phyloP scores from a whole-genome alignment of 1,140 invertebrate species.

The Drosophila oshimai region DNA sequence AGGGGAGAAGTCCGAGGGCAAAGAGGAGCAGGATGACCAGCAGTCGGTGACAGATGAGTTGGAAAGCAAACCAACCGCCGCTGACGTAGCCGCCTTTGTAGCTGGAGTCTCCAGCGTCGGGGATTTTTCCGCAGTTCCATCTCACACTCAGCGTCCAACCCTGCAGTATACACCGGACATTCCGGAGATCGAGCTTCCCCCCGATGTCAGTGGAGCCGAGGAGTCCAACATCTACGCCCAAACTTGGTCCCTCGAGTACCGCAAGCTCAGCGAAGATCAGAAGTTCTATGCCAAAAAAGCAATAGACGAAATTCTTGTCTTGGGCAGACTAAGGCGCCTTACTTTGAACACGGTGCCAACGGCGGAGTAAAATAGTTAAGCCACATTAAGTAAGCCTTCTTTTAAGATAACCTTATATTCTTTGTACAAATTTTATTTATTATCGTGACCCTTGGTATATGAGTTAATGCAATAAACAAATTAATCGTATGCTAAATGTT shows the following conservation, averaged over 20 bases:
- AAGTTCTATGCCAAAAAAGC: constrained; percentile 64
- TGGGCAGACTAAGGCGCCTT: constrained; percentile 55
- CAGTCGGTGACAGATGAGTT: constrained; percentile 24
- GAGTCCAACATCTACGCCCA: constrained; percentile 58
- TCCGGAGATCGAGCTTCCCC: constrained; percentile 16
- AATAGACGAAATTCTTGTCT: constrained; percentile 66
- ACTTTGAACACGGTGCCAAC: constrained; percentile 57
- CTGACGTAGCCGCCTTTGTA: constrained; percentile 31
- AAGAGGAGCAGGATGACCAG: constrained; percentile 24
- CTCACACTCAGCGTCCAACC: neutral
- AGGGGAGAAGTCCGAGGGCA: constrained; percentile 10
- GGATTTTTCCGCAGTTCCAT: neutral
- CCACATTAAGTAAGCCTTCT: neutral
- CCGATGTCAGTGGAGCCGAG: constrained; percentile 31
- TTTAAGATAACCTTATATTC: neutral
- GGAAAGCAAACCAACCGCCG: constrained; percentile 37
- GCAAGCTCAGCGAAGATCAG: constrained; percentile 61
- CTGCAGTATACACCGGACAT: neutral
- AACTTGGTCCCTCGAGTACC: constrained; percentile 63
- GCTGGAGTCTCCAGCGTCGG: neutral
- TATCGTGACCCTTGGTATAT: neutral
- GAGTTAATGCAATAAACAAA: neutral
- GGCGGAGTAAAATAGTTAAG: constrained; percentile 9
- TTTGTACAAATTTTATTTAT: neutral
- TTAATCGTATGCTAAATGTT: neutral